A percentile compares a stretch with the other conserved stretches of the same genome.
phyloP scores from a whole-genome alignment of 1,140 invertebrate genomes.

The Hycleus phaleratus region DNA sequence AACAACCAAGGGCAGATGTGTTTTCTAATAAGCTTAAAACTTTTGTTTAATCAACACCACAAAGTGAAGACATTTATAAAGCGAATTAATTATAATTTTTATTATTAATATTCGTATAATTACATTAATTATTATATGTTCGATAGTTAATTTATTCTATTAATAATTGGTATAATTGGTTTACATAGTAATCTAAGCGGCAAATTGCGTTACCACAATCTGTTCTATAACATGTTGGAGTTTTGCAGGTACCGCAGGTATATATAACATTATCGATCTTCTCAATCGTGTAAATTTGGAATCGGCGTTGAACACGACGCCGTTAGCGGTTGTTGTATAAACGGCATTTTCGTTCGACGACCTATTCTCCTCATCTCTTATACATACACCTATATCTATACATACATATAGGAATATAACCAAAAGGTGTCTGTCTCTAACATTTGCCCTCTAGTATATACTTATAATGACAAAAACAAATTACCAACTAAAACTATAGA shows the following conservation, averaged over 20 bases:
- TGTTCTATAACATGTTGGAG: conserved; percentile 12
- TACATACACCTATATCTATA: too few relatives aligned
- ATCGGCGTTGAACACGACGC: conserved; percentile 4
- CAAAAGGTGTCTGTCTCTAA: too few relatives aligned
- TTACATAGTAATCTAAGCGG: conserved; percentile 14
- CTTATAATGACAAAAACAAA: too few relatives aligned
- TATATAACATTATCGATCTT: conserved; percentile 9
- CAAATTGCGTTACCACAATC: conserved; percentile 14
- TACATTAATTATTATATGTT: neutral
- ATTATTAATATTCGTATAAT: neutral
- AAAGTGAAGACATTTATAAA: conserved; percentile 8
- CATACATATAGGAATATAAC: too few relatives aligned
- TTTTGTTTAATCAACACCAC: conserved; percentile 11
- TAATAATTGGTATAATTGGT: conserved; percentile 14
- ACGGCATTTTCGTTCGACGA: conserved; percentile 13
- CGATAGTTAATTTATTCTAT: conserved; percentile 7
- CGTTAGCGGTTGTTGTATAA: conserved; percentile 7
- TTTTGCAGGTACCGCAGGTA: conserved; percentile 13
- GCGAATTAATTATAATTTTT: conserved; percentile 1
- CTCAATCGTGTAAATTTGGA: conserved; percentile 15
- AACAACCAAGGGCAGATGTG: conserved; percentile 6
- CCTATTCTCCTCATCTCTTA: neutral
- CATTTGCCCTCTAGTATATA: too few relatives aligned
- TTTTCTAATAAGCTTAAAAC: conserved; percentile 1
- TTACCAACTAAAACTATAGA: too few relatives aligned